A percentile compares a stretch with the other conserved stretches of the same genome.
Conservation (phyloP, 2,797 vertebrate species). For the Neolamprologus multifasciatus region DNA sequence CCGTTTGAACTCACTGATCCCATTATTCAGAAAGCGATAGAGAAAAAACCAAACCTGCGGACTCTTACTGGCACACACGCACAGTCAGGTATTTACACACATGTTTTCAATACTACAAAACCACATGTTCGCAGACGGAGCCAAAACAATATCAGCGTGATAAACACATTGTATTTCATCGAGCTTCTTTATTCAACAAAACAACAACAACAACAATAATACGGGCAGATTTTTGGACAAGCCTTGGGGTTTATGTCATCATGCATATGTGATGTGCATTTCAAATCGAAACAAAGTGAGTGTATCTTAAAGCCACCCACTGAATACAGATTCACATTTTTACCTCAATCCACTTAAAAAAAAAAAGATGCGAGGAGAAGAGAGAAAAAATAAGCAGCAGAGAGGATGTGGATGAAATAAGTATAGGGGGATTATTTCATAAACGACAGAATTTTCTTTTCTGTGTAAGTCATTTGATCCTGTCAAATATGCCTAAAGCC, state of each 20-base stretch:
- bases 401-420: conserved; percentile 69
- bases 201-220: neutral
- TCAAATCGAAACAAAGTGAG: conserved; percentile 65
- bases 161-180: conserved; percentile 26
- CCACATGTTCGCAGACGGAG: neutral
- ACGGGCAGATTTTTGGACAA: conserved; percentile 49
- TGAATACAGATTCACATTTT: conserved; percentile 61
- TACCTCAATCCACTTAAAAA: conserved; percentile 49
- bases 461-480: conserved; percentile 75
- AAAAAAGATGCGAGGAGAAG: conserved; percentile 19
- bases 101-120: neutral
- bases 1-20: neutral
- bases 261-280: conserved; percentile 54
- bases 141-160: conserved; percentile 22
- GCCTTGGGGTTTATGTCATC: conserved; percentile 60
- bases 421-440: conserved; percentile 76
- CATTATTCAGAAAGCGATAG: conserved; percentile 12
- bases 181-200: conserved; percentile 26
- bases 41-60: neutral
- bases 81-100: neutral
- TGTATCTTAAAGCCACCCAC: conserved; percentile 61
- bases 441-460: conserved; percentile 73
- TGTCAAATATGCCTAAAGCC: conserved; percentile 75
- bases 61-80: neutral
- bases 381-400: conserved; percentile 21